Evolutionary conservation across 2,888 invertebrate genomes (phyloP), one percentile per base, ranked within the genome.

Genomic region (Junonia oenone): DNA sequence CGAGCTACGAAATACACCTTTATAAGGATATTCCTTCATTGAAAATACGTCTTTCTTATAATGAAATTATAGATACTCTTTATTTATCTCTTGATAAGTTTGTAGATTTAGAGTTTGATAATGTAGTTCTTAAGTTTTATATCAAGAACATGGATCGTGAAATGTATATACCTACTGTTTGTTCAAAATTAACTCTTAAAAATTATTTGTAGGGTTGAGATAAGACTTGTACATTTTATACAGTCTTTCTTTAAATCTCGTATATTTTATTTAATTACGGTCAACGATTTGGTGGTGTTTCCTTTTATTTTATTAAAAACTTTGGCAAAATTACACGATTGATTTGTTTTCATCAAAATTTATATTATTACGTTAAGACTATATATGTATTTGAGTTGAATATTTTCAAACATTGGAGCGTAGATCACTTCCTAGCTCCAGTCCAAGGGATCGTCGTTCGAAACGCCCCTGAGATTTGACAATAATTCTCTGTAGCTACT

Each of bases 401-500:
- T 46, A 17, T 4, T 26, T 40, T 11, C n/a, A 8, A 33, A 40
- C 22, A 33, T 33, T 40, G 14, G 48, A 33, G 59, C 62, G 60
- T 58, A 55, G 35, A 58, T 53, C 59, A 68, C 68, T 74, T 69
- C 65, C 63, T 64, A 64, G 60, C 63, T 65, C 65, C 48, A 69
- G 70, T 70, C 57, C 61, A 61, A 66, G 58, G 63, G 63, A 69
- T 63, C 67, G 66, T 62, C 66, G 66, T 64, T 70, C 73, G 68
- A 71, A 79, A 79, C 76, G 65, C 89, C 85, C 88, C 72, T 68
- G 88, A 84, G 89, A 84, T 79, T 81, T 68, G 76, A 81, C 85
- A 84, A 89, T 88, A 88, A 87, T 82, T 89, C 86, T 78, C 79
- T 67, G 79, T 81, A 78, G 83, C 81, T 73, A 65, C 76, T 73